Conservation (phyloP, 2,888 invertebrate genomes). For the Carcina quercana region DNA sequence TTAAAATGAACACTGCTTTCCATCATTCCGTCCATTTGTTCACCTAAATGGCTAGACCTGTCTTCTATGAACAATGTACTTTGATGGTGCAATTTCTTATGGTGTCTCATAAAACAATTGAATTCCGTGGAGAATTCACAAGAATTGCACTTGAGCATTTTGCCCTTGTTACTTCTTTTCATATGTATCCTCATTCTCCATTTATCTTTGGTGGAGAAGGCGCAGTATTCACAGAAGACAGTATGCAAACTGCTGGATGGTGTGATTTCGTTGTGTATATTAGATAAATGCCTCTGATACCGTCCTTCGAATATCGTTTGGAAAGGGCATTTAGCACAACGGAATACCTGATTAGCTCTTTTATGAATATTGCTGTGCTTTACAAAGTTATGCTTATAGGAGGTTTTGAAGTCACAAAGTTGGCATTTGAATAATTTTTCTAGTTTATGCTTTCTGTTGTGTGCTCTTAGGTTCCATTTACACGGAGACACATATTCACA, state of each 20-base stretch:
- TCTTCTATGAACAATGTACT: too few species aligned
- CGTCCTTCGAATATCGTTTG: conserved; percentile 23
- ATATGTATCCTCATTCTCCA: conserved; percentile 48
- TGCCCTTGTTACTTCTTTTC: conserved; percentile 32
- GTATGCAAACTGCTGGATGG: too few species aligned
- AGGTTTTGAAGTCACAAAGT: conserved; percentile 26
- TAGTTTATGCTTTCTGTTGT: conserved; percentile 20
- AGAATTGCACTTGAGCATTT: conserved; percentile 28
- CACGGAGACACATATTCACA: conserved; percentile 29
- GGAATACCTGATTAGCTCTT: conserved; percentile 13
- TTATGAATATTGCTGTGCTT: conserved; percentile 35
- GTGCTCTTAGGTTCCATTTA: conserved; percentile 21
- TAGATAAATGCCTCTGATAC: conserved; percentile 22
- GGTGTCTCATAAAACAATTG: conserved; percentile 42
- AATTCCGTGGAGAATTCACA: conserved; percentile 41
- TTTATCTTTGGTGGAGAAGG: conserved; percentile 38
- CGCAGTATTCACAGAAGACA: conserved; percentile 46
- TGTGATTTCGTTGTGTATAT: conserved; percentile 22
- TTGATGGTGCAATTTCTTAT: too few species aligned
- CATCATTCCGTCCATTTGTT: too few species aligned
- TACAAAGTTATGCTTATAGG: conserved; percentile 28
- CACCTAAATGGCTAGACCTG: too few species aligned
- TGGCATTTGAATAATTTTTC: conserved; percentile 32
- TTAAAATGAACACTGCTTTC: too few species aligned
- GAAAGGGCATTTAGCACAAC: conserved; percentile 27